Evolutionary conservation across 1,140 invertebrate species (phyloP).

Genomic region (Chelonus insularis): DNA sequence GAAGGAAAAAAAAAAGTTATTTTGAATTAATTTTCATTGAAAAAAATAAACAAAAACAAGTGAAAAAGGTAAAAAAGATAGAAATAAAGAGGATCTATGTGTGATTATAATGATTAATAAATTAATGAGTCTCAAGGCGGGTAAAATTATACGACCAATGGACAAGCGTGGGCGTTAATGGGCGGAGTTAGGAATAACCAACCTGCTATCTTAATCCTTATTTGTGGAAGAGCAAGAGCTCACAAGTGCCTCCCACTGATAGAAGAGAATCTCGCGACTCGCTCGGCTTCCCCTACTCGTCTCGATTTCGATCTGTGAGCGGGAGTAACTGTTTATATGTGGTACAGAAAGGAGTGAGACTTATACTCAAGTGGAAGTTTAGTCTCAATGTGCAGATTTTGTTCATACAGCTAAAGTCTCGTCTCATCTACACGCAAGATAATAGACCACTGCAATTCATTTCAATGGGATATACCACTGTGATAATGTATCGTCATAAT

Average conservation of each 20-base stretch:
- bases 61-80: conserved; percentile 36
- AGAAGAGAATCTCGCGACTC: no score
- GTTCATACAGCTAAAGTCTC: neutral
- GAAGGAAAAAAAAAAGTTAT: neutral
- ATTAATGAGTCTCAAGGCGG: conserved; percentile 59
- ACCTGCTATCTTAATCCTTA: conserved; percentile 39
- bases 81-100: conserved; percentile 57
- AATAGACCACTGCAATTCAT: neutral
- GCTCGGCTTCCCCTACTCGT: no score
- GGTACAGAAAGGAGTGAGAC: neutral
- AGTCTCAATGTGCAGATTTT: neutral
- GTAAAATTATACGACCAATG: conserved; percentile 51
- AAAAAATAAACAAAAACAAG: no score
- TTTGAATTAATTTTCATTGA: no score
- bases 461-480: conserved; percentile 21
- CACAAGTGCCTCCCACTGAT: neutral
- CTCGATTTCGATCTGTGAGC: neutral
- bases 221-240: neutral
- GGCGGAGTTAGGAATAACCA: conserved; percentile 51
- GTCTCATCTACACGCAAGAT: neutral
- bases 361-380: neutral
- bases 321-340: neutral
- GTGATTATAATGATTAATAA: conserved; percentile 63
- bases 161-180: conserved; percentile 45
- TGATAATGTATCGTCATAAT: conserved; percentile 20